These are phyloP conservation scores for Abrostola triplasia DNA, from an alignment of 2,888 invertebrate species.

Conservation along the genomic window DNA sequence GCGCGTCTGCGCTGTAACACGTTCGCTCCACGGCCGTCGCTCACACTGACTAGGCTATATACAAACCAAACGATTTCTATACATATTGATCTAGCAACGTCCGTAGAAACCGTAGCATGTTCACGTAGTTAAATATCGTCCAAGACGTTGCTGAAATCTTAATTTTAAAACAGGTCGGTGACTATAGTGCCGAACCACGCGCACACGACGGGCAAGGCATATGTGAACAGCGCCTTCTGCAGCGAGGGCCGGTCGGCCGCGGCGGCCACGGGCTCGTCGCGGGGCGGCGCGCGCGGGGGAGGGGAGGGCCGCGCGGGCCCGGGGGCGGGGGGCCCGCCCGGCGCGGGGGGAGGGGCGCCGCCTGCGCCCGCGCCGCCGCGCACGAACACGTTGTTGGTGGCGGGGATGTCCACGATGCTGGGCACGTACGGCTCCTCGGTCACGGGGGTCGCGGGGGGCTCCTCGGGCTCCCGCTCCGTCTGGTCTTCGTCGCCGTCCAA, in stretches of 20 bases:
- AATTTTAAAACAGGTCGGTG: constrained; percentile 93
- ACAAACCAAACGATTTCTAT: constrained; percentile 56
- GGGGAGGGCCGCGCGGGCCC: constrained; percentile 81
- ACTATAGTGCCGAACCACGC: constrained; percentile 95
- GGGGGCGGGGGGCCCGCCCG: constrained; percentile 46
- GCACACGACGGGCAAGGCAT: constrained; percentile 94
- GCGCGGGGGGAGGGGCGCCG: constrained; percentile 1
- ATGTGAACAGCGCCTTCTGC: constrained; percentile 91
- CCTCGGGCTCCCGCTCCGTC: constrained; percentile 58
- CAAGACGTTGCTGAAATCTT: neutral
- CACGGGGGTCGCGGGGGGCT: constrained; percentile 45
- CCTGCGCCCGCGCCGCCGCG: constrained; percentile 49
- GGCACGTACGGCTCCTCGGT: constrained; percentile 71
- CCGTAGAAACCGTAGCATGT: constrained; percentile 8
- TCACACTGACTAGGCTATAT: constrained; percentile 80
- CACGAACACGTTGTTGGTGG: constrained; percentile 69
- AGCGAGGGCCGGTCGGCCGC: constrained; percentile 88
- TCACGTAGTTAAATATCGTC: constrained; percentile 11
- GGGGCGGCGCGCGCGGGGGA: constrained; percentile 89
- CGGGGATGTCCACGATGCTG: constrained; percentile 66
- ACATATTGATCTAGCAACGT: constrained; percentile 36
- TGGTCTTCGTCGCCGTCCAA: constrained; percentile 63
- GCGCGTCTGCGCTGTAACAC: constrained; percentile 64
- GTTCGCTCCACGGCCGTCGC: constrained; percentile 58
- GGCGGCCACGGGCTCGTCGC: constrained; percentile 93